Base-by-base conservation (phyloP, 2,113 vertebrate genomes). In the Capreolus pygargus region DNA sequence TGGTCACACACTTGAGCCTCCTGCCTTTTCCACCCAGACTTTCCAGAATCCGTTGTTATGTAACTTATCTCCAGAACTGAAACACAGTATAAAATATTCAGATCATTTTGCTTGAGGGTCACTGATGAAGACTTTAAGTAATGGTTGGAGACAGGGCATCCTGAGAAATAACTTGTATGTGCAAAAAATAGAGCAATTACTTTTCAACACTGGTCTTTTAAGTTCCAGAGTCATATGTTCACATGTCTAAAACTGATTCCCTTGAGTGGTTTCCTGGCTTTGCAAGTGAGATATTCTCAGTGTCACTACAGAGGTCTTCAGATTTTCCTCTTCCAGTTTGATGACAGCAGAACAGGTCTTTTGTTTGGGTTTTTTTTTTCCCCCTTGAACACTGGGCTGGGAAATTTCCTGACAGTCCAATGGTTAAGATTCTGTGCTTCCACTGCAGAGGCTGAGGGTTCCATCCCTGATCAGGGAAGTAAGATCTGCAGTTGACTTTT, bases 161-260 rank as follows among this genome's bases (percentile, higher is more conserved):
- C 67, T 28, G 28, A 64, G 25, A 85, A 39, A 39, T 57, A 86
- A 84, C 15, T 84, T n/a, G 30, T 15, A 45, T 54, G 52, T 87
- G 39, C 60, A 30, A 21, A 6, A 27, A 88, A 90, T 25, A 70
- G 10, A 82, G 58, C 2, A 0, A 23, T 52, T 6, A 28, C 50
- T 76, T 39, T 43, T 57, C 54, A 36, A 28, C n/a, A 19, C 21
- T 23, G 58, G 28, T 23, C 52, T 60, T 60, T 60, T 4, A 30
- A 15, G 13, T 54, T n/a, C 43, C 54, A 36, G 3, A 25, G 33
- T 47, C 27, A 27, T 1, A 0, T 3, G 5, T 70, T 50, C 25
- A 1, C 23, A 2, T 8, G 8, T 45, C 47, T 78, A 21, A 36
- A 21, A 4, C 19, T 2, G 33, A 50, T 15, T 33, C 17, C 0